These are phyloP conservation scores for Rhynchonema sp. DNA, from an alignment of 2,888 invertebrate species.

Conservation along the genomic window DNA sequence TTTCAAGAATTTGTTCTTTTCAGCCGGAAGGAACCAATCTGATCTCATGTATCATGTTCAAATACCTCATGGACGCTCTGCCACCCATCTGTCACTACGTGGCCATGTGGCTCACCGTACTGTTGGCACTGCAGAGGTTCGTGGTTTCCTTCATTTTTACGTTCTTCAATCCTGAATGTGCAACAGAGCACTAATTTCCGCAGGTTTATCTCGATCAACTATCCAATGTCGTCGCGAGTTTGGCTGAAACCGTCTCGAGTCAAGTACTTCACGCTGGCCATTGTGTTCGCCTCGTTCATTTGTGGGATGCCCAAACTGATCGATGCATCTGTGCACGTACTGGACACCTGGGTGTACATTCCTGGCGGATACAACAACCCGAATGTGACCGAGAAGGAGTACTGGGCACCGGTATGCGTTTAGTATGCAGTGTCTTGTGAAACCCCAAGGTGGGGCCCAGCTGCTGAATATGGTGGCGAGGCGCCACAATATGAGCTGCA, in stretches of 20 bases:
- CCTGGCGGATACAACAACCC: too few relatives aligned
- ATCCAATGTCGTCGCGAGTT: slow-evolving; percentile 66
- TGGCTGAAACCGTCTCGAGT: slow-evolving; percentile 46
- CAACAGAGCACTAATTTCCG: neutral
- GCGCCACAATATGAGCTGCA: too few relatives aligned
- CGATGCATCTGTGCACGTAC: slow-evolving; percentile 45
- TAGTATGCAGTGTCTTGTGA: too few relatives aligned
- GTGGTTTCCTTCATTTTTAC: neutral
- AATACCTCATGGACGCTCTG: slow-evolving; percentile 25
- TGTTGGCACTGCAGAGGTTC: slow-evolving; percentile 61
- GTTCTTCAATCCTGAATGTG: neutral
- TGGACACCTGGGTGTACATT: slow-evolving; percentile 39
- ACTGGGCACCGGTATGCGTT: too few relatives aligned
- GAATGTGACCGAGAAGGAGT: too few relatives aligned
- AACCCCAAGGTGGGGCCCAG: too few relatives aligned
- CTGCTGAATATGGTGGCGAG: too few relatives aligned
- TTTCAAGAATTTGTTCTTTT: slow-evolving; percentile 5
- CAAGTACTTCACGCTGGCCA: slow-evolving; percentile 46
- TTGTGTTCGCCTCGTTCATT: slow-evolving; percentile 54
- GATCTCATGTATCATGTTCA: slow-evolving; percentile 25
- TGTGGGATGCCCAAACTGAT: slow-evolving; percentile 66
- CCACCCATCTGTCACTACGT: slow-evolving; percentile 59
- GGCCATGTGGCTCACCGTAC: slow-evolving; percentile 77
- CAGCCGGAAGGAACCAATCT: slow-evolving; percentile 14
- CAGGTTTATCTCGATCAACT: slow-evolving; percentile 73